Evolutionary conservation across 2,797 vertebrate species (phyloP), one percentile per base, ranked within the genome.

Genomic region (Poeciliopsis turneri): DNA sequence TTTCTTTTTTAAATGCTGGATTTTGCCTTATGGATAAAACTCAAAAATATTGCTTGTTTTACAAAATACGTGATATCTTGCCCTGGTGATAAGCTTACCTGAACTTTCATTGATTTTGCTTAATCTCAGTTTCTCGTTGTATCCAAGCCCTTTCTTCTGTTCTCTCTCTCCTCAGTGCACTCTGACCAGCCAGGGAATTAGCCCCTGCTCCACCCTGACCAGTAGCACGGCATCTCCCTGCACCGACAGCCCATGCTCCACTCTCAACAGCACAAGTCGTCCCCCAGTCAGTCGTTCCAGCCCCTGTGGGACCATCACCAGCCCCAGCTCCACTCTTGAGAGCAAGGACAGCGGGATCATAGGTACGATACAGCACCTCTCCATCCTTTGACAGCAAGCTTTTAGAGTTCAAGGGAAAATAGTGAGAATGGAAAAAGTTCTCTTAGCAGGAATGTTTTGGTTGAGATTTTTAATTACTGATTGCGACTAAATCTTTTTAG

Each of bases 321-420:
- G 97, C 90, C 98, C 98, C 70, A 99, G 97, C 95, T 99, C 98
- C 93, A 99, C 98, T 1, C 96, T 99, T 87, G 98, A 99, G 95
- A 99, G 98, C 97, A 99, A 99, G 93, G 98, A 99, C 96, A 99
- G 98, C 76, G 98, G 98, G 30, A 99, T 99, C 90, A 99, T 99
- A 93, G 98, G 94, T 94, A 82, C 85, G 88, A 74, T 71, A 25
- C 12, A 41, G 28, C 8, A 43, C 45, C 55, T n/a, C 12, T 57
- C 71, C 0, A 2, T 75, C 9, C 25, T 13, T 51, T 46, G 2
- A 33, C 16, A 9, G 11, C 15, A 30, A 51, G 25, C 36, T 16
- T 4, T 78, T 36, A 46, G 23, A 45, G 13, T 61, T 78, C 12
- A 61, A 47, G 41, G 46, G 33, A 55, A 45, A 25, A 23, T 41